Percentiles rank a stretch among this genome's conserved stretches.
Evolutionary conservation across 2,888 invertebrate species (phyloP).

Genomic region (Acleris literana): DNA sequence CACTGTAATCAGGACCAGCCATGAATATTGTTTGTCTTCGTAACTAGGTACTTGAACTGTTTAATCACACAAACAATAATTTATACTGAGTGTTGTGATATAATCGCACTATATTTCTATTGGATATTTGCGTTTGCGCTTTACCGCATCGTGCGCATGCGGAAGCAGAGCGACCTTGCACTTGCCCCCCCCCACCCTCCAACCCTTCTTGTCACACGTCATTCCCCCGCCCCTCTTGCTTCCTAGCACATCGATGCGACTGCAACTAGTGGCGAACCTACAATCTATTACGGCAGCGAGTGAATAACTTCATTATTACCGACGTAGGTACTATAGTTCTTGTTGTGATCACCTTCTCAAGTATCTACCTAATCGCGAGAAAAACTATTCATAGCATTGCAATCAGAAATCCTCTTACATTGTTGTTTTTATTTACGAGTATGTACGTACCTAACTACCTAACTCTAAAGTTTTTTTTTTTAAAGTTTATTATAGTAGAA

Average conservation of each 20-base stretch:
- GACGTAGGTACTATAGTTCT: no score
- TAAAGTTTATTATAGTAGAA: no score
- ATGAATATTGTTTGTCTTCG: no score
- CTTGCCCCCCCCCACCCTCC: conserved; percentile 21
- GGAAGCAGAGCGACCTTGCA: conserved; percentile 46
- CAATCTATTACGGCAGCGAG: conserved; percentile 18
- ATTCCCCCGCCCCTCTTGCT: conserved; percentile 11
- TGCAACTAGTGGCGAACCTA: conserved; percentile 24
- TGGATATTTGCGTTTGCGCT: conserved; percentile 26
- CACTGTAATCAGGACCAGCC: no score
- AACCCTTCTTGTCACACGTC: conserved; percentile 24
- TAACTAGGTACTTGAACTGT: no score
- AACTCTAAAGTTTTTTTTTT: no score
- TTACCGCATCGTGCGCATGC: conserved; percentile 38
- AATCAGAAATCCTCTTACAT: no score
- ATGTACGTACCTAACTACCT: no score
- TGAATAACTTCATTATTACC: not conserved
- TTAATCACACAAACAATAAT: not conserved
- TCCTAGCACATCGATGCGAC: conserved; percentile 20
- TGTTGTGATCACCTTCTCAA: no score
- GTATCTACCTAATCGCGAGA: no score
- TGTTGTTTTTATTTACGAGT: no score
- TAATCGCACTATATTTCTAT: conserved; percentile 8
- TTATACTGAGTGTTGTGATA: not conserved
- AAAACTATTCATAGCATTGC: no score